Conservation (phyloP, 92 coral and sea anemone genomes). For the Zoanthus solanderi region DNA sequence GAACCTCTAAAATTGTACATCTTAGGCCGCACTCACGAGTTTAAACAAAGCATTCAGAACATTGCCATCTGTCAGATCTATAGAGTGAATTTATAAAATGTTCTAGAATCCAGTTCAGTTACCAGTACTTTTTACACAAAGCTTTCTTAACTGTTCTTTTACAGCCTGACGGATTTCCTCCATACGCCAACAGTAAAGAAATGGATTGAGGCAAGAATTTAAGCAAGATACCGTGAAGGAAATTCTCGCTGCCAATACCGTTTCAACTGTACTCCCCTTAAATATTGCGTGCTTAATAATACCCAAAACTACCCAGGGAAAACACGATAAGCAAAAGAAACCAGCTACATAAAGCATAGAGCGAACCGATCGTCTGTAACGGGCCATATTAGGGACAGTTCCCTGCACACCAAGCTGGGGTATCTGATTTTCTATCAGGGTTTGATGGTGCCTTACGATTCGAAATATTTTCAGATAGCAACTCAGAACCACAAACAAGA, state of each 20-base stretch:
- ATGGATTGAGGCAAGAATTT: slow-evolving; percentile 11
- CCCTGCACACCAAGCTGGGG: background rate
- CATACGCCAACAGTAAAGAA: slow-evolving; percentile 24
- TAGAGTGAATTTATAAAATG: too few species aligned
- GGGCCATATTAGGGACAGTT: background rate
- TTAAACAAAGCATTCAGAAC: too few species aligned
- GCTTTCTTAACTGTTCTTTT: background rate
- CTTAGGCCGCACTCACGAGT: too few species aligned
- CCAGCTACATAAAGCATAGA: background rate
- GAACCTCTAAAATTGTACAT: too few species aligned
- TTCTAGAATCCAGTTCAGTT: too few species aligned
- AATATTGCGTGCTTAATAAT: background rate
- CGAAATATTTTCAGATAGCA: slow-evolving; percentile 3
- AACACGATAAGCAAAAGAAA: background rate
- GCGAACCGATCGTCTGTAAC: background rate
- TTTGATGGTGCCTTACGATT: background rate
- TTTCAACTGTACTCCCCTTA: background rate
- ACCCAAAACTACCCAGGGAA: background rate
- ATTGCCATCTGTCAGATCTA: too few species aligned
- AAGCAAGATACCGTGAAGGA: background rate
- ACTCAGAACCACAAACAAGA: background rate
- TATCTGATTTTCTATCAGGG: background rate
- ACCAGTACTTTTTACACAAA: background rate
- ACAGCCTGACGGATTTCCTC: slow-evolving; percentile 23
- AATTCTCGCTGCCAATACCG: background rate